Evolutionary conservation across 1,140 invertebrate species (phyloP).

Genomic region (Cyclargus thomasi): DNA sequence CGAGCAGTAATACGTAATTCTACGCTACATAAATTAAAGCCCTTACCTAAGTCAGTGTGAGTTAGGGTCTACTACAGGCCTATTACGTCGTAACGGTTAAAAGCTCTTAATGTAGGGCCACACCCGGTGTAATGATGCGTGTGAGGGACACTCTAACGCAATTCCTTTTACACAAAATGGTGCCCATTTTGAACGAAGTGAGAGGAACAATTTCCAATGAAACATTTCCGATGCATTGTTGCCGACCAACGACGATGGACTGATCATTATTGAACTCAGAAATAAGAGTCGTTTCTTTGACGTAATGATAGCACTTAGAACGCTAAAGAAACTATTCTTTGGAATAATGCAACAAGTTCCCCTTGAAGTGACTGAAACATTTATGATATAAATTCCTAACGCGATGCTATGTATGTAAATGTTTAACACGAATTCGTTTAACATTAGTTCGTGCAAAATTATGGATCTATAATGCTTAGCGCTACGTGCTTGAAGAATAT

Average conservation of each 20-base stretch:
- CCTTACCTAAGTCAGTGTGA: neutral
- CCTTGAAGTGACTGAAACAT: too few relatives aligned
- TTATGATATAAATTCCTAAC: too few relatives aligned
- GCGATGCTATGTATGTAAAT: too few relatives aligned
- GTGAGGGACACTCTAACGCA: conserved; percentile 18
- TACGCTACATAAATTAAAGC: neutral
- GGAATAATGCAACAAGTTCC: too few relatives aligned
- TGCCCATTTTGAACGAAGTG: neutral
- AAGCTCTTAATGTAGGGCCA: conserved; percentile 20
- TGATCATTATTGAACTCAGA: neutral
- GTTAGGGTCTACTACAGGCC: neutral
- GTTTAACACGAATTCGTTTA: too few relatives aligned
- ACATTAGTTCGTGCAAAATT: too few relatives aligned
- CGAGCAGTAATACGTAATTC: neutral
- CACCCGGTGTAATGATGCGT: conserved; percentile 20
- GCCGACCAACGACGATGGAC: neutral
- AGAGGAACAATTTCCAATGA: neutral
- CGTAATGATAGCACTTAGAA: neutral
- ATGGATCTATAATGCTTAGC: too few relatives aligned
- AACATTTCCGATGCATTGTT: neutral
- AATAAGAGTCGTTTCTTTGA: neutral
- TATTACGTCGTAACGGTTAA: conserved; percentile 17
- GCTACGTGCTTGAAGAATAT: too few relatives aligned
- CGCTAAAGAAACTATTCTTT: neutral
- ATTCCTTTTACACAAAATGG: conserved; percentile 17